Evolutionary conservation across 2,888 invertebrate genomes (phyloP).

Genomic region (Troides aeacus): DNA sequence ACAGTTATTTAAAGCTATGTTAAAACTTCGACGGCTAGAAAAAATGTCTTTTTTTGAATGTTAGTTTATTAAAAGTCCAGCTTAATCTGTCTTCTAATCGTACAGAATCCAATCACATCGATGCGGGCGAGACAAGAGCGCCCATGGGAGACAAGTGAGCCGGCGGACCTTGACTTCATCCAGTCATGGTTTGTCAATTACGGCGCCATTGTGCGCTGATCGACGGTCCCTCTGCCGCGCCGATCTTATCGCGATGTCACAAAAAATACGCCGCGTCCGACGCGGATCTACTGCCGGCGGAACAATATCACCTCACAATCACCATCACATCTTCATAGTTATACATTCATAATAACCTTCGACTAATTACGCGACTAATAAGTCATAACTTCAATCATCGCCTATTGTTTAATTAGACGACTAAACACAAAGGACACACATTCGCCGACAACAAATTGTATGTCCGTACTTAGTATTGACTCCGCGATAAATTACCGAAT

Average conservation of each 20-base stretch:
- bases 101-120: slow-evolving; percentile 30
- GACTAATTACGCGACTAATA: background rate
- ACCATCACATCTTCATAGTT: background rate
- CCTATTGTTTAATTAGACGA: too few relatives aligned
- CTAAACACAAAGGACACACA: too few relatives aligned
- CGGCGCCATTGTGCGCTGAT: slow-evolving; percentile 60
- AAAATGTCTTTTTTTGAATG: too few relatives aligned
- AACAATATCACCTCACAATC: background rate
- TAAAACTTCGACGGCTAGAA: too few relatives aligned
- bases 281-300: slow-evolving; percentile 3
- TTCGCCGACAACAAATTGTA: too few relatives aligned
- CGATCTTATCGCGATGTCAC: slow-evolving; percentile 65
- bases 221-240: slow-evolving; percentile 43
- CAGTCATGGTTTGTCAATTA: slow-evolving; percentile 78
- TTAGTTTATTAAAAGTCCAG: background rate
- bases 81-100: slow-evolving; percentile 24
- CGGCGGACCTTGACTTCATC: slow-evolving; percentile 64
- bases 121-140: slow-evolving; percentile 35
- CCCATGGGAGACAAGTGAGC: slow-evolving; percentile 47
- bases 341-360: background rate
- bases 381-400: background rate
- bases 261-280: slow-evolving; percentile 46
- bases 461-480: too few relatives aligned
- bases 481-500: too few relatives aligned
- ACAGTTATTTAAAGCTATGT: too few relatives aligned